Percentiles rank a stretch among this genome's conserved stretches.
Conservation (phyloP, 2,888 invertebrate species). For the Amblyteles armatorius region DNA sequence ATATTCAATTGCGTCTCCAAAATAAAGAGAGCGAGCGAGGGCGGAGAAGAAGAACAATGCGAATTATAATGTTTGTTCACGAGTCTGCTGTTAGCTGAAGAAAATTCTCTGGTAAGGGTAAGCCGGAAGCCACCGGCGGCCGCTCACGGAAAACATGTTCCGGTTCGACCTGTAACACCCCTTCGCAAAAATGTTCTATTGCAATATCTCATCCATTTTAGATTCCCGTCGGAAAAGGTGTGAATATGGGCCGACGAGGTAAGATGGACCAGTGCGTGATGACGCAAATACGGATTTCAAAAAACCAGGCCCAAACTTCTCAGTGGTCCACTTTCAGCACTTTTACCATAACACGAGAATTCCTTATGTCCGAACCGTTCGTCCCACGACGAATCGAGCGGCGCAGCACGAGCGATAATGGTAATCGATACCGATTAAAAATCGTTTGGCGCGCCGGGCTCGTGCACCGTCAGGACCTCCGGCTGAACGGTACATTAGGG, state of each 20-base stretch:
- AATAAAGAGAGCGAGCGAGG: conserved; percentile 63
- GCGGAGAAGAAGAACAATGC: conserved; percentile 79
- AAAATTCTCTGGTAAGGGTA: conserved; percentile 43
- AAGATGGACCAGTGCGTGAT: neutral
- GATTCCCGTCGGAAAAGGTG: neutral
- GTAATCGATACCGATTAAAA: conserved; percentile 68
- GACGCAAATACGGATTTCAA: neutral
- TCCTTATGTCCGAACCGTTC: conserved; percentile 41
- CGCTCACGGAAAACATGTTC: conserved; percentile 36
- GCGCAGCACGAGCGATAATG: conserved; percentile 52
- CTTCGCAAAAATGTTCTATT: conserved; percentile 2
- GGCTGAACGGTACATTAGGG: conserved; percentile 56
- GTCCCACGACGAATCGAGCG: conserved; percentile 43
- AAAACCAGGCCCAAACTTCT: neutral
- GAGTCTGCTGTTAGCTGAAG: conserved; percentile 71
- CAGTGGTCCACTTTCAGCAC: neutral
- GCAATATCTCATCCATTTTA: conserved; percentile 9
- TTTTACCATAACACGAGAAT: conserved; percentile 18
- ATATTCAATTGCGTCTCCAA: conserved; percentile 81
- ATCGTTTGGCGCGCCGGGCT: conserved; percentile 58
- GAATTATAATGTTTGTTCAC: conserved; percentile 83
- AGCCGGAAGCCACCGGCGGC: neutral
- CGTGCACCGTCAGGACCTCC: conserved; percentile 42
- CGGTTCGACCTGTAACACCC: conserved; percentile 21
- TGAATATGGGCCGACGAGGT: neutral